phyloP scores from a whole-genome alignment of 2,888 invertebrate species.

The Liopterus haemorrhoidalis region DNA sequence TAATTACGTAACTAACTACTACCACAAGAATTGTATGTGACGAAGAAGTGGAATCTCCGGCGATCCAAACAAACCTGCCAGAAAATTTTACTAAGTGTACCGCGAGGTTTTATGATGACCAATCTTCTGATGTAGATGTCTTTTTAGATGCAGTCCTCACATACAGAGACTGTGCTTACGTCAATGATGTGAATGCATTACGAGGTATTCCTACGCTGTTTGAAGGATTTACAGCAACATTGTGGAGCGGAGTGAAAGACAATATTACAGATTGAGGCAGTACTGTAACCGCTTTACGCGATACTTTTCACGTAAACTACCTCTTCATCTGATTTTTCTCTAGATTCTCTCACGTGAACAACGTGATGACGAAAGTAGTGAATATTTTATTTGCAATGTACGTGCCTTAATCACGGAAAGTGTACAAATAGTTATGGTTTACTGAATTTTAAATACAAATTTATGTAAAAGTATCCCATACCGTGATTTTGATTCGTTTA shows the following conservation, averaged over 20 bases:
- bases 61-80: too few species aligned
- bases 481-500: too few species aligned
- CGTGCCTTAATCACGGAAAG: constrained; percentile 6
- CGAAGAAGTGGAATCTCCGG: too few species aligned
- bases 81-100: constrained; percentile 1
- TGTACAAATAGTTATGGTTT: constrained; percentile 9
- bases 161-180: constrained; percentile 18
- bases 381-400: constrained; percentile 1
- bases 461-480: constrained; percentile 1
- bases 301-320: background rate
- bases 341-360: constrained; percentile 2
- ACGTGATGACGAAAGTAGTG: background rate
- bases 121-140: constrained; percentile 10
- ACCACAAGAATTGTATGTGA: too few species aligned
- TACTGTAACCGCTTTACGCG: constrained; percentile 2
- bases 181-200: constrained; percentile 18
- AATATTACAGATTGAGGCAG: constrained; percentile 9
- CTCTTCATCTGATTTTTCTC: constrained; percentile 1
- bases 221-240: constrained; percentile 14
- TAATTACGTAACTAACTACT: too few species aligned
- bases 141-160: constrained; percentile 13
- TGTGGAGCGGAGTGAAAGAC: constrained; percentile 20
- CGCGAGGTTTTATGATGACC: background rate
- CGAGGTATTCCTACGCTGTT: constrained; percentile 19
- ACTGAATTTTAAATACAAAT: constrained; percentile 5